Conservation (phyloP, 1,140 invertebrate genomes). For the Catajapyx aquilonaris region DNA sequence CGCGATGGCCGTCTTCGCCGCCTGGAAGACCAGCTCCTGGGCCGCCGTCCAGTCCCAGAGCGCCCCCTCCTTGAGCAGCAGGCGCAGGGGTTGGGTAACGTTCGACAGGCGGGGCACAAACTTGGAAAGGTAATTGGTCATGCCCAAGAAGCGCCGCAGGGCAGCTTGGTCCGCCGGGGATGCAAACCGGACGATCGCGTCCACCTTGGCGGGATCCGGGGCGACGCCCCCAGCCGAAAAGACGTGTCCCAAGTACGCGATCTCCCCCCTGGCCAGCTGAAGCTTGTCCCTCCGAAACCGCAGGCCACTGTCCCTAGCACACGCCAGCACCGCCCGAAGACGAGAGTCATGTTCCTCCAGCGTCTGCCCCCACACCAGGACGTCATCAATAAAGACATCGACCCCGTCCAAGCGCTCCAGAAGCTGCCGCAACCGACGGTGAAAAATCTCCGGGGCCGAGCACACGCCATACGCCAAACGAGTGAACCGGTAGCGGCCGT, state of each 20-base stretch:
- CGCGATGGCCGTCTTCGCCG: slow-evolving; percentile 9
- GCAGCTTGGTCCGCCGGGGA: not conserved
- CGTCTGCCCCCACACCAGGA: slow-evolving; percentile 9
- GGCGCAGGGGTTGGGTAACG: slow-evolving; percentile 9
- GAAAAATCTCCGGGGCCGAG: slow-evolving; percentile 14
- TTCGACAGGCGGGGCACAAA: slow-evolving; percentile 13
- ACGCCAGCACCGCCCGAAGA: slow-evolving; percentile 8
- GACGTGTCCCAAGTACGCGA: slow-evolving; percentile 5
- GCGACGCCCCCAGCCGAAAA: not conserved
- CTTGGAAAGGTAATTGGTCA: slow-evolving; percentile 19
- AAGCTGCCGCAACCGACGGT: slow-evolving; percentile 9
- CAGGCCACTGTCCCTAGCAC: slow-evolving; percentile 4
- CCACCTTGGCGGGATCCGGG: slow-evolving; percentile 3
- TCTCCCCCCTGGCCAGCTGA: not conserved
- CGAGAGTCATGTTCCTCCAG: slow-evolving; percentile 9
- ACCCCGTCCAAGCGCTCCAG: slow-evolving; percentile 11
- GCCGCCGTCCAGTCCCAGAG: slow-evolving; percentile 10
- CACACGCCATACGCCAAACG: slow-evolving; percentile 14
- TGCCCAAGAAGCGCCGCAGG: slow-evolving; percentile 16
- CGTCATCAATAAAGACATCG: slow-evolving; percentile 12
- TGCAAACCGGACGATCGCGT: not conserved
- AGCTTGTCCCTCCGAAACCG: slow-evolving; percentile 6
- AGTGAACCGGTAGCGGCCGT: not conserved
- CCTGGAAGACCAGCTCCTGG: slow-evolving; percentile 9
- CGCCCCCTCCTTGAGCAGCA: slow-evolving; percentile 10